Evolutionary conservation across 2,888 invertebrate genomes (phyloP), one percentile per base, ranked within the genome.

Genomic region (Tenthredo amoena): DNA sequence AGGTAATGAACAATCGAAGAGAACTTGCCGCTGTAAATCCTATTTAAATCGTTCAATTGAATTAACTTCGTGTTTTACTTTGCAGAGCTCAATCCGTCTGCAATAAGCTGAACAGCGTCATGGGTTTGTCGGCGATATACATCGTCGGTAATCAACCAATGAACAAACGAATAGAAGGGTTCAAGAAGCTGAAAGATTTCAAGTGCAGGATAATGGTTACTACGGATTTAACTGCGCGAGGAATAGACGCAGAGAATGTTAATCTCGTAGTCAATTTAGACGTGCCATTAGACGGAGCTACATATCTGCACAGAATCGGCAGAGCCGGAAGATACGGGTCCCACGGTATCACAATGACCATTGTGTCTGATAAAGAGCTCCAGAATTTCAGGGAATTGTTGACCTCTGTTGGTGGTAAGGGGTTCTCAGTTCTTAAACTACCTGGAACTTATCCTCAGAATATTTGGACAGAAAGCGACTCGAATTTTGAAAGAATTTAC

Each of bases 231-330:
- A 97, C 98, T 87, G 97, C 99, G 1, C 95, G 99, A 88, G 99
- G 99, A 15, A 97, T 99, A 87, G 99, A 99, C 95, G 98, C 97
- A 1, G 96, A 97, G 88, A 97, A 98, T 94, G 97, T 99, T 12
- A 98, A 99, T 94, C 93, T 99, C 86, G 97, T 99, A 0, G 95
- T 99, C 10, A 99, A 99, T 93, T 95, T 99, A 91, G 99, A 99
- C 92, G 94, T 97, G 47, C 98, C 99, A 0, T 91, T 91, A 87
- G 96, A 97, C 90, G 95, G 96, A 88, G 96, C 97, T 87, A 98
- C 97, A 26, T 99, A 99, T 94, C 95, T 99, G 87, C 99, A 99
- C 94, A 95, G 99, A 91, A 98, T 99, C 92, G 99, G 99, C 0
- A 95, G 99, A 90, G 98, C 99, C 71, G 99, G 99, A 0, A 95